phyloP scores from a whole-genome alignment of 2,888 invertebrate genomes.

The Dicycla oo region DNA sequence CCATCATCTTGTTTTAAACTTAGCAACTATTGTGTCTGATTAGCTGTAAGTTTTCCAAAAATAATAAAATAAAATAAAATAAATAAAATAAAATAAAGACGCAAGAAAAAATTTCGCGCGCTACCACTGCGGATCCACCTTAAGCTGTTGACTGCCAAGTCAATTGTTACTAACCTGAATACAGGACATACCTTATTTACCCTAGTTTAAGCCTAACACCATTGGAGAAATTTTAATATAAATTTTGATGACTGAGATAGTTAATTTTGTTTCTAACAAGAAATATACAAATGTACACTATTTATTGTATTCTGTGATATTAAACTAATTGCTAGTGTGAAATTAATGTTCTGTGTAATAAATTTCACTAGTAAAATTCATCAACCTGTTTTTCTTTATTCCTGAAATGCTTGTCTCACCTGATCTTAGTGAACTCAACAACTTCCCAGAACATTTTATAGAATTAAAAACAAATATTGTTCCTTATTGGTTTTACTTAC shows the following conservation, averaged over 20 bases:
- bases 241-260: slow-evolving; percentile 68
- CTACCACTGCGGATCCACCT: too few relatives aligned
- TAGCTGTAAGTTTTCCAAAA: too few relatives aligned
- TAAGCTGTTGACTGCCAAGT: slow-evolving; percentile 5
- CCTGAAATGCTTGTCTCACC: neutral
- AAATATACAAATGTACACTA: slow-evolving; percentile 56
- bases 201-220: slow-evolving; percentile 26
- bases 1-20: too few relatives aligned
- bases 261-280: slow-evolving; percentile 58
- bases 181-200: neutral
- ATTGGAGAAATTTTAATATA: slow-evolving; percentile 32
- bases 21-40: too few relatives aligned
- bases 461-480: slow-evolving; percentile 22
- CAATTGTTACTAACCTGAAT: slow-evolving; percentile 8
- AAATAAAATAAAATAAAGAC: too few relatives aligned
- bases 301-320: slow-evolving; percentile 75
- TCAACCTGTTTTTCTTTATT: slow-evolving; percentile 9
- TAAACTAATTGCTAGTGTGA: slow-evolving; percentile 67
- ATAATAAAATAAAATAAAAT: too few relatives aligned
- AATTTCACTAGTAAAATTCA: slow-evolving; percentile 52
- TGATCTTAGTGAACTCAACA: neutral
- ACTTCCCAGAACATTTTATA: neutral
- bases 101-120: too few relatives aligned
- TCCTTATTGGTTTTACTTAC: slow-evolving; percentile 39
- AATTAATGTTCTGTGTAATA: slow-evolving; percentile 61